Base-by-base conservation (phyloP, 2,113 vertebrate genomes). In the Cottus gobio region DNA sequence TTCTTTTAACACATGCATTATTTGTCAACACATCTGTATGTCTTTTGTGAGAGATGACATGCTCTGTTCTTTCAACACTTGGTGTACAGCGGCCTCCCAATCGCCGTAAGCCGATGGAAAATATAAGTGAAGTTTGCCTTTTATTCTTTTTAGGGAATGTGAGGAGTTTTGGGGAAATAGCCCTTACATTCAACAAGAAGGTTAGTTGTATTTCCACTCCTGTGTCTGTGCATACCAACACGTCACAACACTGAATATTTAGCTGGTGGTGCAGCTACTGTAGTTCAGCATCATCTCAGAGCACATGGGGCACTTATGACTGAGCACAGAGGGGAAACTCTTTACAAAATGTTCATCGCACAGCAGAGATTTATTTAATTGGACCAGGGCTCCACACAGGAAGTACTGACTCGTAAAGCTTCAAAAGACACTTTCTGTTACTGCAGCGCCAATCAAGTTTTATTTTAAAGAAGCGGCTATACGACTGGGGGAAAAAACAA, bases 1-100 rank as follows among this genome's bases (percentile, higher is more conserved):
- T 89, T 77, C 64, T 91, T 93, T 93, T 90, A 91, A 89, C 88
- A 86, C 85, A 64, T 76, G 71, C 78, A 79, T 85, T 52, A 71
- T 82, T 87, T 86, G 87, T 92, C 78, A 56, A 67, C 68, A 87
- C 84, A 84, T 89, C 75, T 87, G 79, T 86, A 72, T 70, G 77
- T 86, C 63, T 87, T 77, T 71, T 80, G 67, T 42, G 46, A 63
- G 58, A 44, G 68, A 63, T 48, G 64, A 66, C 75, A 37, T 18
- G 28, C 62, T 54, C 11, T 82, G 60, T 79, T 62, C 39, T 75
- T 77, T 77, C 30, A 71, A 12, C 69, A 31, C 56, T 15, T 16
- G 5, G 31, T 5, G 10, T 2, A 16, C 31, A 42, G 50, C 24
- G 34, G 37, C 39, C 30, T 39, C 42, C 30, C 28, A 37, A 3